Conservation (phyloP, 2,113 vertebrate species). For the Melanotaenia duboulayi region DNA sequence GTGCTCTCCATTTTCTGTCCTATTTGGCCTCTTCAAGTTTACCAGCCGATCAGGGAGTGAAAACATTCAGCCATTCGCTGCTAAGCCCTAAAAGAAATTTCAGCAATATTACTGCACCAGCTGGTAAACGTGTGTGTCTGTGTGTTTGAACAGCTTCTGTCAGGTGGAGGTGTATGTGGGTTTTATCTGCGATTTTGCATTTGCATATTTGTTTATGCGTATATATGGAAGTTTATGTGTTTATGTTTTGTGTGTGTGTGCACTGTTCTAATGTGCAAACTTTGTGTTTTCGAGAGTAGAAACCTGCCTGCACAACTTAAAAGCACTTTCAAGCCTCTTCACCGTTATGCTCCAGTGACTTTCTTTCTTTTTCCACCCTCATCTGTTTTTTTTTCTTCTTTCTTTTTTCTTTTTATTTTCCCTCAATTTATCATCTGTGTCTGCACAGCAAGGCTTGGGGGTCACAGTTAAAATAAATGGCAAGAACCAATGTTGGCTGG, state of each 20-base stretch:
- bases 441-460: conserved; percentile 38
- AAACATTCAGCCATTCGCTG: conserved; percentile 39
- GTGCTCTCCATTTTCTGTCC: conserved; percentile 24
- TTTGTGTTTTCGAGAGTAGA: conserved; percentile 26
- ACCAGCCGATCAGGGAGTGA: conserved; percentile 24
- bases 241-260: background rate
- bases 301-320: conserved; percentile 63
- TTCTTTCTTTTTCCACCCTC: conserved; percentile 6
- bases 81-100: conserved; percentile 70
- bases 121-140: conserved; percentile 27
- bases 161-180: background rate
- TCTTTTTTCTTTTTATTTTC: background rate
- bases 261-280: conserved; percentile 5
- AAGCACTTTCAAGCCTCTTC: conserved; percentile 68
- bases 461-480: conserved; percentile 62
- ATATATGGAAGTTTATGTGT: background rate
- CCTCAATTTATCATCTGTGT: conserved; percentile 35
- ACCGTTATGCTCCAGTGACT: conserved; percentile 65
- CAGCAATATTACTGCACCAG: conserved; percentile 47
- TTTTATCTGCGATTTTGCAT: conserved; percentile 23
- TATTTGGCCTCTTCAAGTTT: conserved; percentile 40
- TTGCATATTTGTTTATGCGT: conserved; percentile 30
- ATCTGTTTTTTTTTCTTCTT: conserved; percentile 9
- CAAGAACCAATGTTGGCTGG: conserved; percentile 23
- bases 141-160: conserved; percentile 21